Evolutionary conservation across 2,113 vertebrate genomes (phyloP), one percentile per base, ranked within the genome.

Genomic region (Calidris pugnax): DNA sequence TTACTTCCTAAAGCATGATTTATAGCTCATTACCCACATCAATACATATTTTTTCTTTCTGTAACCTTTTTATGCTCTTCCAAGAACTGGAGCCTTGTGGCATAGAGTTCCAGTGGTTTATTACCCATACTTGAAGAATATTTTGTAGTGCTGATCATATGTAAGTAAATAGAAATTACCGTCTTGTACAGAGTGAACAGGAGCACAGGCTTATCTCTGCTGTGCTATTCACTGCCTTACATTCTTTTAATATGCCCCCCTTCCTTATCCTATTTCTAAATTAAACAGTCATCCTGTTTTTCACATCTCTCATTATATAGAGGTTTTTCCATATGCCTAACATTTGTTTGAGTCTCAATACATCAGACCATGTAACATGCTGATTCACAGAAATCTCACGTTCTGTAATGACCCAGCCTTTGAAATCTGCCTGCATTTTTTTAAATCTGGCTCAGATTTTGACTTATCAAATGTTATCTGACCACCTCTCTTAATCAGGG

Each of bases 271-370:
- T 89, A 76, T 87, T 93, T 94, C 95, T 92, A 95, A 97, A 95
- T 95, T 93, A 93, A 95, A 97, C 86, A 97, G 92, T 89, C 90
- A 95, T 95, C 80, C 84, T 93, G 74, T 41, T 95, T 94, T 96
- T 95, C 94, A 95, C 95, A 94, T 97, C 94, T 94, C 62, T 96
- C 91, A 93, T 92, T 95, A 93, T 92, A 82, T 23, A 95, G 95
- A 96, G 93, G 96, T 95, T 94, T 93, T 96, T 93, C 94, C 95
- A 95, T 96, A 96, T 97, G 95, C 92, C 92, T 95, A 94, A 93
- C 96, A 95, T 97, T 97, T 97, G 92, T 94, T 85, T 92, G 89
- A 96, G 71, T 96, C 77, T 91, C 92, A 62, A 89, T 95, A 95
- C 89, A 95, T 97, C 81, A 95, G 89, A 95, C 89, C 91, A 82